A percentile compares a stretch with the other conserved stretches of the same genome.
phyloP scores from a whole-genome alignment of 2,113 vertebrate species.

The Pteropus alecto region DNA sequence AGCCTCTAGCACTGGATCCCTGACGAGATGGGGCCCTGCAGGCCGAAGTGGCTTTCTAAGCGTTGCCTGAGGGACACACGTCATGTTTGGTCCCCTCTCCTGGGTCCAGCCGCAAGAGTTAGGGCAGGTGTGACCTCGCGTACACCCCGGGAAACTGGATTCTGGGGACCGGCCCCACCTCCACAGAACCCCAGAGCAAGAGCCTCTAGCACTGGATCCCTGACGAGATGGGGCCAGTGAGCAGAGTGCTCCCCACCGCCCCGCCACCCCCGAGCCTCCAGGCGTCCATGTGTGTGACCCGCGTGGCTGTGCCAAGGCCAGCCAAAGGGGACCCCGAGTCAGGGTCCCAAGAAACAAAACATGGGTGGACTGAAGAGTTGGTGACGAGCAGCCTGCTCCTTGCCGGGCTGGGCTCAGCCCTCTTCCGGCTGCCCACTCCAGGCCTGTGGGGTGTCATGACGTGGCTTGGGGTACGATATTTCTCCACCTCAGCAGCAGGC shows the following conservation, averaged over 20 bases:
- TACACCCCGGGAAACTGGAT: background rate
- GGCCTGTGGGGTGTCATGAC: background rate
- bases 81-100: fast-evolving
- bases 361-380: too few relatives aligned
- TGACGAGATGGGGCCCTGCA: too few relatives aligned
- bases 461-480: fast-evolving
- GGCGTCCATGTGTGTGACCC: background rate
- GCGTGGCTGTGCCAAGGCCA: background rate
- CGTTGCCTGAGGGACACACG: background rate
- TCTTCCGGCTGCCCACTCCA: fast-evolving
- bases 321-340: background rate
- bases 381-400: fast-evolving
- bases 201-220: background rate
- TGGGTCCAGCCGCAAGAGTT: background rate
- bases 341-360: background rate
- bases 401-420: fast-evolving
- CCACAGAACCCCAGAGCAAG: background rate
- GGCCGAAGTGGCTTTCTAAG: background rate
- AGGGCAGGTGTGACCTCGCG: fast-evolving
- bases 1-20: too few relatives aligned
- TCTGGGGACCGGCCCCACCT: fast-evolving
- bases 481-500: background rate
- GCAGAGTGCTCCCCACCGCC: fast-evolving
- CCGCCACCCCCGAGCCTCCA: fast-evolving
- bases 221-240: background rate